Base-by-base conservation (phyloP, 2,888 invertebrate species). In the Crossocerus cetratus region DNA sequence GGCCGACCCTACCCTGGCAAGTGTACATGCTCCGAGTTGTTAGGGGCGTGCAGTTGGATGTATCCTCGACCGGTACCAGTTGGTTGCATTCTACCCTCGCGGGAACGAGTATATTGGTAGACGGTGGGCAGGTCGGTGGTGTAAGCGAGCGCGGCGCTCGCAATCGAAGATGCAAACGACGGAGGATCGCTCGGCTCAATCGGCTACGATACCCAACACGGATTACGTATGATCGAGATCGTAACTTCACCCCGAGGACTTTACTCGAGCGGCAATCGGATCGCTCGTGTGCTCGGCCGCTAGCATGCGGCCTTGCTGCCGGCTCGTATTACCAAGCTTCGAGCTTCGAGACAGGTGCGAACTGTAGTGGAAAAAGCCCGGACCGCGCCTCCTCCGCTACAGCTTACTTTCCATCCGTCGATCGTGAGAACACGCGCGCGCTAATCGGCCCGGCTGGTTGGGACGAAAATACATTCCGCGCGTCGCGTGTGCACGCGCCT, bases 221-320 rank as follows among this genome's bases (percentile, higher is more conserved):
- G 69, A 71, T 77, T 73, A 71, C 76, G 69, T 75, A 62, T 59
- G 71, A 65, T 64, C 63, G 65, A 49, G 72, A 79, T 72, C 83
- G 78, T 82, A 82, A 81, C 65, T 82, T 82, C 72, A 74, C 83
- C 78, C 45, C 59, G 72, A 82, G 80, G 54, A 82, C 81, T 82
- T 82, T 82, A 82, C 83, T 80, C 76, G 65, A 66, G 32, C 53
- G 43, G 76, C 69, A 74, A 78, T 76, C 79, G 66, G 69, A 76
- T 81, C 79, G 73, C 65, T 55, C 43, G 21, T 42, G 20, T 20
- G 73, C 45, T 62, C 18, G 11, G 56, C 66, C 43, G 60, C 65
- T 16, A 32, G n/a, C 60, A 11, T 62, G 14, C 49, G 62, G 67
- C 49, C 65, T 60, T 70, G 69, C 22, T 60, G 23, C 43, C 43